phyloP scores from a whole-genome alignment of 2,888 invertebrate genomes.

The Microctonus aethiopoides region DNA sequence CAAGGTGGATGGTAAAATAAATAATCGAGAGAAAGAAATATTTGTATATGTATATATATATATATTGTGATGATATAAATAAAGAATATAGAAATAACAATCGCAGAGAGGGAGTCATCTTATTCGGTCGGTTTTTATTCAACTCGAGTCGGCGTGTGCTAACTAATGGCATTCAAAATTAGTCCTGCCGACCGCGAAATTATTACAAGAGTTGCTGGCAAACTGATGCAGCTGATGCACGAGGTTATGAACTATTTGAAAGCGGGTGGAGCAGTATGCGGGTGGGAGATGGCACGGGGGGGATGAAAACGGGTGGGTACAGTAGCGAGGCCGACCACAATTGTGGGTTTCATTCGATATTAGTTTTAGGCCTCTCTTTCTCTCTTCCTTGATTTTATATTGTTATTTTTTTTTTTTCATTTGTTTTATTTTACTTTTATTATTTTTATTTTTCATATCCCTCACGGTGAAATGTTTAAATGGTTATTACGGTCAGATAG shows the following conservation, averaged over 20 bases:
- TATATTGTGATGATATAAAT: background rate
- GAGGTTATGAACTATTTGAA: conserved; percentile 27
- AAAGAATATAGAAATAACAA: conserved; percentile 28
- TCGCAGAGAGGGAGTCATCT: background rate
- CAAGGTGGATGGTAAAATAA: background rate
- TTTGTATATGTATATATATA: too few relatives aligned
- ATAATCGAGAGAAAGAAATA: background rate
- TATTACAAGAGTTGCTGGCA: conserved; percentile 50
- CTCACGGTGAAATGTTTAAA: conserved; percentile 55
- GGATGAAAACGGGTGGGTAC: conserved; percentile 28
- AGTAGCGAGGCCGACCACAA: conserved; percentile 55
- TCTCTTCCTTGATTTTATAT: conserved; percentile 21
- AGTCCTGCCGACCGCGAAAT: conserved; percentile 61
- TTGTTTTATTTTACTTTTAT: conserved; percentile 22
- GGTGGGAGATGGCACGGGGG: conserved; percentile 15
- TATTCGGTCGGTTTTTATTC: conserved; percentile 1
- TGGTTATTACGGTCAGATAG: conserved; percentile 61
- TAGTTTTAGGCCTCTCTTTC: conserved; percentile 58
- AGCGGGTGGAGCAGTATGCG: background rate
- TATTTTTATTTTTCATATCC: conserved; percentile 35
- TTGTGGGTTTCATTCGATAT: conserved; percentile 62
- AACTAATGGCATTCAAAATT: conserved; percentile 68
- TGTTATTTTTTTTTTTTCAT: conserved; percentile 23
- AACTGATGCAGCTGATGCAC: conserved; percentile 19
- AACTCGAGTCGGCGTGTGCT: conserved; percentile 55